These are phyloP conservation scores for Nerophis ophidion DNA, from an alignment of 2,113 vertebrate species.

Conservation along the genomic window DNA sequence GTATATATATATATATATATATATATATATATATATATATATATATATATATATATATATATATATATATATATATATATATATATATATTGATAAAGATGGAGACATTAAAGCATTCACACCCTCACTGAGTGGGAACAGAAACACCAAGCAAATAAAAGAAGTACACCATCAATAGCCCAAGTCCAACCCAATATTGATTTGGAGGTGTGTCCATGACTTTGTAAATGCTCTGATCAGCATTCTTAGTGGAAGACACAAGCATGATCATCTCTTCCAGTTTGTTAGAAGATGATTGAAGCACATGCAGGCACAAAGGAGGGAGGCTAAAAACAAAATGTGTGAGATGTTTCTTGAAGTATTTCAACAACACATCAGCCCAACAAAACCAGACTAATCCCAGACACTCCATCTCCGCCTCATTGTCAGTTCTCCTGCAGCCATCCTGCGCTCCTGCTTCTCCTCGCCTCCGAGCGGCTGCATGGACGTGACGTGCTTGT, in stretches of 20 bases:
- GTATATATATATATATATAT: too few species aligned
- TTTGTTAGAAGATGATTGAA: constrained; percentile 8
- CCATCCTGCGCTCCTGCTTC: constrained; percentile 35
- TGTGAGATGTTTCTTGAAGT: constrained; percentile 8
- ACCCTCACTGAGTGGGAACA: too few species aligned
- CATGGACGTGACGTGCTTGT: constrained; percentile 43
- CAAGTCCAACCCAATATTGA: too few species aligned
- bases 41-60: too few species aligned
- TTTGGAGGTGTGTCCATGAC: too few species aligned
- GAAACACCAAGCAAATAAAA: too few species aligned
- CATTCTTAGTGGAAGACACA: constrained; percentile 1
- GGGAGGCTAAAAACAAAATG: neutral
- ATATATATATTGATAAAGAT: too few species aligned
- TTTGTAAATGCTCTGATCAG: too few species aligned
- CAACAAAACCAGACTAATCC: constrained; percentile 43
- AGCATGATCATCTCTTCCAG: constrained; percentile 4
- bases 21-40: too few species aligned
- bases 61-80: too few species aligned
- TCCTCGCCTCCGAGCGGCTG: constrained; percentile 36
- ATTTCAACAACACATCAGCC: constrained; percentile 52
- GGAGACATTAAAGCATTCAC: too few species aligned
- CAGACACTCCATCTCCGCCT: constrained; percentile 31
- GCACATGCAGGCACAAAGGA: neutral
- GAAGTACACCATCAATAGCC: too few species aligned
- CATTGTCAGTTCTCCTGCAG: constrained; percentile 19